Evolutionary conservation across 2,888 invertebrate species (phyloP), one percentile per base, ranked within the genome.

Genomic region (Phragmatobia fuliginosa): DNA sequence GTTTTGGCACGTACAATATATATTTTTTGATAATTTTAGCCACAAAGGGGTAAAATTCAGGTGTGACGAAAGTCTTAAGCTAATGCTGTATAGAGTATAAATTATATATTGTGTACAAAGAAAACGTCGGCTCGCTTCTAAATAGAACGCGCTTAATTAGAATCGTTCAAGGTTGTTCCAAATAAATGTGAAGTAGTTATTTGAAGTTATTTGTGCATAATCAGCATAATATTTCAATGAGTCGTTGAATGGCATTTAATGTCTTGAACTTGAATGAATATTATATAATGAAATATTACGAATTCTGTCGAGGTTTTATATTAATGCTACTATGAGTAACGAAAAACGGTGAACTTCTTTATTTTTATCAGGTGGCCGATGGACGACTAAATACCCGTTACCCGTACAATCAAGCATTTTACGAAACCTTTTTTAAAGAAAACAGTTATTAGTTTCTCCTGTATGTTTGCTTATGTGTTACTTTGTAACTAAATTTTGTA

Each of bases 141-240:
- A 73, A 76, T 66, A 68, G 58, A 68, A 69, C 32, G 45, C 6
- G 59, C 49, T 56, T 70, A 68, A 56, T 58, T 68, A 65, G 8
- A 49, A 49, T 49, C 59, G 14, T 68, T 52, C 65, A 67, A 56
- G 25, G 62, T 76, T 31, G 61, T 56, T 60, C 45, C 28, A 67
- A 60, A 73, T 65, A 62, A 69, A 72, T 66, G 76, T 79, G 58
- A 71, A 72, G 66, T 76, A 49, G 21, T n/a, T 49, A 74, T 74
- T 75, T 80, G 72, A 77, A 71, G 67, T 74, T 79, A 78, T 79
- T 80, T 77, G 76, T 77, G 74, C 75, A 75, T n/a, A n/a, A n/a
- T n/a, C n/a, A 81, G 76, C 79, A 70, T 70, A 80, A 81, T 77
- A 85, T 83, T 85, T 86, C 82, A 85, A 85, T 83, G 80, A 83